These are phyloP conservation scores for Drosophila albomicans DNA, from an alignment of 1,140 invertebrate genomes.

Conservation along the genomic window DNA sequence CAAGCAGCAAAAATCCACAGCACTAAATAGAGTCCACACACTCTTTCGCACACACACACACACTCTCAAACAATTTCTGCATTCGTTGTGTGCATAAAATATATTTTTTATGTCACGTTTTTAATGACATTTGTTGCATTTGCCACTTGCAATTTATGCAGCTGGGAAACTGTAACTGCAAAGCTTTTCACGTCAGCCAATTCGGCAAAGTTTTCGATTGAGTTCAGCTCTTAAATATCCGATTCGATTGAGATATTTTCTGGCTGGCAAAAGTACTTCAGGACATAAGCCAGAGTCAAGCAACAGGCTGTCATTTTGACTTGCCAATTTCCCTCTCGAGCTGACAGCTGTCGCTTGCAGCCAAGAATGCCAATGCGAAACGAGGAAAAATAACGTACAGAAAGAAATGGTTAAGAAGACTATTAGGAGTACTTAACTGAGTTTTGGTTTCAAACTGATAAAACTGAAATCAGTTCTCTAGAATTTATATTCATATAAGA, in stretches of 20 bases:
- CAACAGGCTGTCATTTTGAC: constrained; percentile 74
- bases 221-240: constrained; percentile 13
- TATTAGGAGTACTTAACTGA: too few relatives aligned
- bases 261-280: constrained; percentile 3
- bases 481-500: too few relatives aligned
- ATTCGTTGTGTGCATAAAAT: constrained; percentile 62
- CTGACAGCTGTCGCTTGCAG: constrained; percentile 78
- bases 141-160: constrained; percentile 55
- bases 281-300: constrained; percentile 45
- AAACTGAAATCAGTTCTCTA: too few relatives aligned
- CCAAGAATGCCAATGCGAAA: neutral
- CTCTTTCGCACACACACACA: neutral
- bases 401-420: neutral
- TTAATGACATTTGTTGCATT: constrained; percentile 83
- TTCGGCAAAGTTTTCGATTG: constrained; percentile 16
- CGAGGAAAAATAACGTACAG: constrained; percentile 1
- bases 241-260: neutral
- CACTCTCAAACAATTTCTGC: constrained; percentile 8
- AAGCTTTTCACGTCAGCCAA: constrained; percentile 22
- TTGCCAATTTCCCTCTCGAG: constrained; percentile 46
- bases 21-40: constrained; percentile 50
- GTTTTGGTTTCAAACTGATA: too few relatives aligned
- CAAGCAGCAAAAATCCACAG: constrained; percentile 26
- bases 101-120: constrained; percentile 78
- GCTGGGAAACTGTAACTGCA: constrained; percentile 4